phyloP scores from a whole-genome alignment of 2,113 vertebrate species.

The Octodon degus region DNA sequence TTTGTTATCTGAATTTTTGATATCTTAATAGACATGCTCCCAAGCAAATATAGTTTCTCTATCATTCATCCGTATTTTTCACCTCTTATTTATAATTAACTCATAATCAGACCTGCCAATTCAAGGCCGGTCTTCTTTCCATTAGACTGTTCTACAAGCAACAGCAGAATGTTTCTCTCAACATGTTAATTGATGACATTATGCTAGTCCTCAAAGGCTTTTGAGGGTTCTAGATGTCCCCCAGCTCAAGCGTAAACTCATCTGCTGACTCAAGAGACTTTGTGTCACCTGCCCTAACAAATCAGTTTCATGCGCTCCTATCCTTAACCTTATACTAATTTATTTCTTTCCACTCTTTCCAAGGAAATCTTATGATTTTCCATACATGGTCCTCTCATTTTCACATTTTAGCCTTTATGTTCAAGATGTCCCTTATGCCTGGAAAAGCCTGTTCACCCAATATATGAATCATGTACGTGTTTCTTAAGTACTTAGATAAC shows the following conservation, averaged over 20 bases:
- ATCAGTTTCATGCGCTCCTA: background rate
- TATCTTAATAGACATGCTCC: conserved; percentile 23
- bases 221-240: background rate
- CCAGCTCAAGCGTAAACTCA: conserved; percentile 15
- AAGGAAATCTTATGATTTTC: conserved; percentile 13
- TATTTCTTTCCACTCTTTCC: background rate
- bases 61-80: conserved; percentile 37
- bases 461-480: background rate
- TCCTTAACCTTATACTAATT: background rate
- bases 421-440: background rate
- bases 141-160: conserved; percentile 26
- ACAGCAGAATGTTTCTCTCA: conserved; percentile 25
- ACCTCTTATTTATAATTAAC: conserved; percentile 6
- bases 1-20: conserved; percentile 40
- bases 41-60: background rate
- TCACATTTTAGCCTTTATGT: conserved; percentile 60
- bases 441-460: background rate
- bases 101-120: background rate
- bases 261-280: background rate
- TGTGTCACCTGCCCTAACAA: background rate
- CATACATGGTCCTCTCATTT: background rate
- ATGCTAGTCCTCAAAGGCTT: conserved; percentile 48
- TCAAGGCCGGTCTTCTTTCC: conserved; percentile 3
- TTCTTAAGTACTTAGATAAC: conserved; percentile 57
- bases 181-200: background rate